These are phyloP conservation scores for Prolemur simus DNA, from an alignment of 2,113 vertebrate species.

Conservation along the genomic window DNA sequence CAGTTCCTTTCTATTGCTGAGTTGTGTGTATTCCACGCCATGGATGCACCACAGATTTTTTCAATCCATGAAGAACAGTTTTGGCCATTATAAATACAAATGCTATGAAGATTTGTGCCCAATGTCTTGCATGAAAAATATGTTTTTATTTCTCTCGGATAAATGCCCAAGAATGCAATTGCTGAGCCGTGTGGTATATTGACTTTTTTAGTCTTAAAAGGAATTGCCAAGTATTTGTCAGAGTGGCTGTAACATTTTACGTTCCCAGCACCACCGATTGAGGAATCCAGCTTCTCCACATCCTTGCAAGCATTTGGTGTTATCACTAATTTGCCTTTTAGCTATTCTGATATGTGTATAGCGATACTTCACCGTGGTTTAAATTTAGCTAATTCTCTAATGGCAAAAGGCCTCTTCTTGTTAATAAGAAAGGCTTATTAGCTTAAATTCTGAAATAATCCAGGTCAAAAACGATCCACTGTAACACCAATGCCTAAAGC, in stretches of 20 bases:
- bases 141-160: not conserved
- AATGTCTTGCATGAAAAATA: not conserved
- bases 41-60: not conserved
- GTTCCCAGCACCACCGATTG: not conserved
- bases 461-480: not conserved
- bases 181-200: too few relatives aligned
- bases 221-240: too few relatives aligned
- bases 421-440: not conserved
- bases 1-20: not conserved
- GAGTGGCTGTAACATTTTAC: too few relatives aligned
- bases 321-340: not conserved
- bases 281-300: fast-evolving
- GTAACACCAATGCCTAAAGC: not conserved
- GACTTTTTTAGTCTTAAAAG: too few relatives aligned
- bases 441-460: not conserved
- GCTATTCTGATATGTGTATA: not conserved
- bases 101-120: not conserved
- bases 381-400: not conserved
- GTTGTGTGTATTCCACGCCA: too few relatives aligned
- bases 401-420: not conserved
- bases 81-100: not conserved
- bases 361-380: not conserved
- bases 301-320: too few relatives aligned
- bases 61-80: not conserved
- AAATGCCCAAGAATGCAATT: not conserved